These are phyloP conservation scores for Campoletis raptor DNA, from an alignment of 2,888 invertebrate genomes.

Conservation along the genomic window DNA sequence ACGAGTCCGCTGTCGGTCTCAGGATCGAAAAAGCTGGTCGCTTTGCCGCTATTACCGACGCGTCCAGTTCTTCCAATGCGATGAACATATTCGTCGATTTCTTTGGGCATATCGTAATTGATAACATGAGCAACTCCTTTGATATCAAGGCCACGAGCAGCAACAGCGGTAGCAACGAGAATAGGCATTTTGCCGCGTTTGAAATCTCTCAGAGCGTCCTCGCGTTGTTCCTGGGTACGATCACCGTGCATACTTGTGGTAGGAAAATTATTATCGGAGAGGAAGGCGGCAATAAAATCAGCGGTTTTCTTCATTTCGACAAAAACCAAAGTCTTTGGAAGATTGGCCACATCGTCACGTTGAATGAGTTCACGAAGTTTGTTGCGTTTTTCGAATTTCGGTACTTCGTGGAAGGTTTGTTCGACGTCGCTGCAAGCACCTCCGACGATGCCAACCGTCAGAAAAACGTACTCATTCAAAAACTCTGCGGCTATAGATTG, in stretches of 20 bases:
- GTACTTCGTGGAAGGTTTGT: constrained; percentile 91
- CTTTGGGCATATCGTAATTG: constrained; percentile 96
- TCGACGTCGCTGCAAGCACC: constrained; percentile 96
- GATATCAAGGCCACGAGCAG: constrained; percentile 96
- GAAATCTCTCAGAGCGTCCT: constrained; percentile 92
- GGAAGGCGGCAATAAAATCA: constrained; percentile 94
- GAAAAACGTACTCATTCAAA: constrained; percentile 92
- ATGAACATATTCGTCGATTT: constrained; percentile 97
- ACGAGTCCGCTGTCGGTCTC: constrained; percentile 87
- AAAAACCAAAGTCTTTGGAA: constrained; percentile 89
- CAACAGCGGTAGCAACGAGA: constrained; percentile 97
- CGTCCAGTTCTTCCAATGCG: constrained; percentile 97
- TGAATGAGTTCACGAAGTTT: constrained; percentile 90
- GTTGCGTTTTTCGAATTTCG: constrained; percentile 90
- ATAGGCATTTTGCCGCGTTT: constrained; percentile 89
- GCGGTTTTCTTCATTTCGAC: constrained; percentile 96
- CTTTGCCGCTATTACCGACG: constrained; percentile 95
- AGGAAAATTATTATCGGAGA: constrained; percentile 91
- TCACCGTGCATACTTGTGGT: constrained; percentile 92
- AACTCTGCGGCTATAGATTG: constrained; percentile 93
- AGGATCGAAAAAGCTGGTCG: constrained; percentile 93
- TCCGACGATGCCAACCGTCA: constrained; percentile 96
- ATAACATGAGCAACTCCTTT: constrained; percentile 95
- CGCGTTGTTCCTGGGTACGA: constrained; percentile 90
- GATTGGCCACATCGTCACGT: constrained; percentile 83